A percentile compares a stretch with the other conserved stretches of the same genome.
These are phyloP conservation scores for Microdon myrmicae DNA, from an alignment of 2,888 invertebrate species.

Conservation along the genomic window DNA sequence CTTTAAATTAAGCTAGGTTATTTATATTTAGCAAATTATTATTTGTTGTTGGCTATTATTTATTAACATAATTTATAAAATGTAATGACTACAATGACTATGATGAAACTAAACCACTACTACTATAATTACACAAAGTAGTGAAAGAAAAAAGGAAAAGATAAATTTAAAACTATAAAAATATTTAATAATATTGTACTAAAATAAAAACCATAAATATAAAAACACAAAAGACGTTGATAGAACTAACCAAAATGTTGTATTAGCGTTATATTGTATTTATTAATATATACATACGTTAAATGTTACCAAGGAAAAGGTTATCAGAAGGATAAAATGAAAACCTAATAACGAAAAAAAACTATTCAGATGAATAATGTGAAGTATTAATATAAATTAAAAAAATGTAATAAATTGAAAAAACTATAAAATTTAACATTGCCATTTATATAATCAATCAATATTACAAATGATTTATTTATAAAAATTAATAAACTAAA, in stretches of 20 bases:
- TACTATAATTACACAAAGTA: too few species aligned
- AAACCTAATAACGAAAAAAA: too few species aligned
- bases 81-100: too few species aligned
- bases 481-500: conserved; percentile 37
- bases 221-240: conserved; percentile 23
- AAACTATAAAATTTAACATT: conserved; percentile 51
- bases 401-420: conserved; percentile 32
- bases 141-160: conserved; percentile 2
- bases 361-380: conserved; percentile 18
- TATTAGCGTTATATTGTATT: conserved; percentile 43
- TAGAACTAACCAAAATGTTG: conserved; percentile 49
- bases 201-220: conserved; percentile 4
- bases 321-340: too few species aligned
- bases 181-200: conserved; percentile 27
- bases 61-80: conserved; percentile 33
- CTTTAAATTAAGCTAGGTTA: conserved; percentile 22
- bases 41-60: conserved; percentile 34
- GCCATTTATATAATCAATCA: conserved; percentile 47
- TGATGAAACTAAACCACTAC: too few species aligned
- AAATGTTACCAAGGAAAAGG: conserved; percentile 22
- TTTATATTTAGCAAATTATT: conserved; percentile 34
- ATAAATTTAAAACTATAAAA: conserved; percentile 6
- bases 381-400: conserved; percentile 20
- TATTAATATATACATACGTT: conserved; percentile 31
- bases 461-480: conserved; percentile 41